phyloP scores from a whole-genome alignment of 2,888 invertebrate species.

The Ornithoptera alexandrae region DNA sequence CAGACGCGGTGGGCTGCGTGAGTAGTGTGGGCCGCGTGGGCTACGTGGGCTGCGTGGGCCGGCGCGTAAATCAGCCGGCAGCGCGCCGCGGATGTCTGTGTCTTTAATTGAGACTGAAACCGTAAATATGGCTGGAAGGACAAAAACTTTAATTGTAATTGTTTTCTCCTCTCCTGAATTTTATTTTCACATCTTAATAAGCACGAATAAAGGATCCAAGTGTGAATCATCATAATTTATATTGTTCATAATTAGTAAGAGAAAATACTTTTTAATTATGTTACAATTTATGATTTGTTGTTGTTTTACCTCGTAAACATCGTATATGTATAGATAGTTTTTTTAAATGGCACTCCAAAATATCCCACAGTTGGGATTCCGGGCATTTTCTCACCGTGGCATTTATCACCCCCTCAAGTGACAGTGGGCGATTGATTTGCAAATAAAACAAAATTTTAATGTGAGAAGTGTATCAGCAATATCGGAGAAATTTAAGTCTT shows the following conservation, averaged over 20 bases:
- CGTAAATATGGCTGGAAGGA: constrained; percentile 41
- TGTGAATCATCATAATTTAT: not conserved
- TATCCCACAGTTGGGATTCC: too few species aligned
- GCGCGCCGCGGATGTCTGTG: constrained; percentile 50
- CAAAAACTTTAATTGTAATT: constrained; percentile 28
- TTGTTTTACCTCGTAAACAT: too few species aligned
- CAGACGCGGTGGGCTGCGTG: constrained; percentile 47
- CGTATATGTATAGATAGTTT: too few species aligned
- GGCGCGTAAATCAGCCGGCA: constrained; percentile 60
- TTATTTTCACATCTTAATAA: constrained; percentile 22
- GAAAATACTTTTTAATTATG: not conserved
- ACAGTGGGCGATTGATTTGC: too few species aligned
- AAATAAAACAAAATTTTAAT: too few species aligned
- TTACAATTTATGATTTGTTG: not conserved
- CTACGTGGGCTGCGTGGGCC: constrained; percentile 40
- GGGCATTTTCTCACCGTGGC: too few species aligned
- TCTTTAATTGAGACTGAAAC: constrained; percentile 54
- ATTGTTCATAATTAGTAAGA: not conserved
- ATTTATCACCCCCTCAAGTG: too few species aligned
- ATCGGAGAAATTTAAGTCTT: too few species aligned
- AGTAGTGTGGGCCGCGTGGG: constrained; percentile 39
- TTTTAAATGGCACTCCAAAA: too few species aligned
- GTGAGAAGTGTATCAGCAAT: too few species aligned
- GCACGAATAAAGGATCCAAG: constrained; percentile 1
- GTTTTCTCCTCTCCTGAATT: constrained; percentile 14